Conservation (phyloP, 1,140 invertebrate genomes). For the Drosophila subobscura region DNA sequence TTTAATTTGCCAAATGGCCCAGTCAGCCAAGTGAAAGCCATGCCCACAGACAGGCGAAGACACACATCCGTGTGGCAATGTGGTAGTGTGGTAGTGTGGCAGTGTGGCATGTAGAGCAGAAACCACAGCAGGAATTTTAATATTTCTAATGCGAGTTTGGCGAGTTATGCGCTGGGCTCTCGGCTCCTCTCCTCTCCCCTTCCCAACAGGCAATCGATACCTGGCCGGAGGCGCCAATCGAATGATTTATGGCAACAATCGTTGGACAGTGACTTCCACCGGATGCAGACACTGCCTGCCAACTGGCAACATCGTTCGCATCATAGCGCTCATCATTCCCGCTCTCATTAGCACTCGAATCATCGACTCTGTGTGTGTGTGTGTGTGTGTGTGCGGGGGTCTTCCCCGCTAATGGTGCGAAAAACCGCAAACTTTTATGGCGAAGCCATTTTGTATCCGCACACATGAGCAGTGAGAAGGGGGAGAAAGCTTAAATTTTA, state of each 20-base stretch:
- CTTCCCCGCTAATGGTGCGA: constrained; percentile 44
- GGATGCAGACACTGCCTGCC: constrained; percentile 52
- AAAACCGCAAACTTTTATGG: constrained; percentile 49
- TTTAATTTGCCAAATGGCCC: constrained; percentile 79
- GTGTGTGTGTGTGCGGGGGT: not conserved
- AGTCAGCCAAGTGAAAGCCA: constrained; percentile 72
- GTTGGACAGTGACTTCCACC: constrained; percentile 52
- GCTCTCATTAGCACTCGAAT: constrained; percentile 34
- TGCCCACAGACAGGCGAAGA: constrained; percentile 12
- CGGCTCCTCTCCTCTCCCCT: not conserved
- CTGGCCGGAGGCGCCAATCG: constrained; percentile 56
- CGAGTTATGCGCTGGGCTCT: constrained; percentile 47
- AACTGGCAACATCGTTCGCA: constrained; percentile 6
- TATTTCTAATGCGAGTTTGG: constrained; percentile 72
- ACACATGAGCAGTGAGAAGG: not conserved
- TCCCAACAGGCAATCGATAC: constrained; percentile 62
- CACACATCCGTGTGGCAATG: constrained; percentile 15
- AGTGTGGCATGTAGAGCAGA: constrained; percentile 48
- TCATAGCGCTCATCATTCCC: constrained; percentile 11
- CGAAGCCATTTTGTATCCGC: not conserved
- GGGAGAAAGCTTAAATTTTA: constrained; percentile 51
- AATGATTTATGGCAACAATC: constrained; percentile 71
- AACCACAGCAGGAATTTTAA: constrained; percentile 79
- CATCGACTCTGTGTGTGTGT: not conserved
- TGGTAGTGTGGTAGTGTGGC: constrained; percentile 32